These are phyloP conservation scores for Pipistrellus kuhlii DNA, from an alignment of 2,797 vertebrate genomes.

Conservation along the genomic window DNA sequence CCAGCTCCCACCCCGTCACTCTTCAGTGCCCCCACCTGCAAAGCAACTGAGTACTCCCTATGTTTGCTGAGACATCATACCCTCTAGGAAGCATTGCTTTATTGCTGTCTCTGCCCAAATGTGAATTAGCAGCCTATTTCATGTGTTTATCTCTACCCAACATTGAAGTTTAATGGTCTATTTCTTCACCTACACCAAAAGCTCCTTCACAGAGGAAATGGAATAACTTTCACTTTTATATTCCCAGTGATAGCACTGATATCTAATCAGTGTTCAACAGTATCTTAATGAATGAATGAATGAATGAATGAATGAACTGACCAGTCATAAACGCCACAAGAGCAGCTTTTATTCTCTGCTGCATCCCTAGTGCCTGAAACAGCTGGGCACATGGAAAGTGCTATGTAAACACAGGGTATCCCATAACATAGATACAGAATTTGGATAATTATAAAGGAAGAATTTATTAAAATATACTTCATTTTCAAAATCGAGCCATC, in stretches of 20 bases:
- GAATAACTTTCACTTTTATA: neutral
- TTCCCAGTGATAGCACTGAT: neutral
- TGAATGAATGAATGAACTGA: neutral
- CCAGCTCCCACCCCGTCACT: neutral
- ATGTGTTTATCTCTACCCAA: neutral
- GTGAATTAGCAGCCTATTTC: too few species aligned
- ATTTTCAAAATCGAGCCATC: too few species aligned
- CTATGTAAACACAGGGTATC: neutral
- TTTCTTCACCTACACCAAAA: neutral
- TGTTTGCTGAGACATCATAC: fast-evolving
- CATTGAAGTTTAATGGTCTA: too few species aligned
- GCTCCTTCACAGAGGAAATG: neutral
- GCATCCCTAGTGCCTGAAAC: neutral
- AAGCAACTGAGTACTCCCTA: neutral
- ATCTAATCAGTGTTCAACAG: neutral
- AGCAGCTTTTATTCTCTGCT: neutral
- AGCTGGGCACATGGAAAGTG: neutral
- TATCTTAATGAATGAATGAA: neutral
- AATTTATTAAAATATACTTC: too few species aligned
- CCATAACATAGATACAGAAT: too few species aligned
- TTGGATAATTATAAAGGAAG: too few species aligned
- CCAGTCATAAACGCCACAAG: neutral
- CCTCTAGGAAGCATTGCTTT: neutral
- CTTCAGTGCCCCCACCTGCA: neutral
- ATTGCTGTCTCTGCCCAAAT: neutral